Percentiles rank a stretch among this genome's conserved stretches.
These are phyloP conservation scores for Lagenorhynchus albirostris DNA, from an alignment of 2,113 vertebrate species.

Conservation along the genomic window DNA sequence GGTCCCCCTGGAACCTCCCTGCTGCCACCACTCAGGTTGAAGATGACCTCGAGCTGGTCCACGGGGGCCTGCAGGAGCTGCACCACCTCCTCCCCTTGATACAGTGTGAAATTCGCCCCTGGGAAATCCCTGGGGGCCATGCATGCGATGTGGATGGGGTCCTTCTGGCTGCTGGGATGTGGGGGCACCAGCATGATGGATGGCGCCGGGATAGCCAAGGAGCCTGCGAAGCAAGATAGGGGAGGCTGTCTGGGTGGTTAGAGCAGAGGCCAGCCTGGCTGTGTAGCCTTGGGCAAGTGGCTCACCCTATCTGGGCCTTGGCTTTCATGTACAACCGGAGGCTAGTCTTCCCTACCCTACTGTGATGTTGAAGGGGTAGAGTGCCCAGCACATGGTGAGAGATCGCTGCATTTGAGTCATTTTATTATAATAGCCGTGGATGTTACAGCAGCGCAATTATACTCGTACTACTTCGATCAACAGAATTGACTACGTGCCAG, in stretches of 20 bases:
- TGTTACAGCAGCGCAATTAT: not conserved
- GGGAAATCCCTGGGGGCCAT: slow-evolving; percentile 26
- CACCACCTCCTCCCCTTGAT: not conserved
- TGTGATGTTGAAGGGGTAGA: not conserved
- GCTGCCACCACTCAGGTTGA: slow-evolving; percentile 17
- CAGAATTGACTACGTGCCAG: not conserved
- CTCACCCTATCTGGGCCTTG: not conserved
- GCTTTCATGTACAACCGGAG: not conserved
- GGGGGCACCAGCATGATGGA: slow-evolving; percentile 57
- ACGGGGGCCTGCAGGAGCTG: slow-evolving; percentile 49
- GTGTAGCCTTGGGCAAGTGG: not conserved
- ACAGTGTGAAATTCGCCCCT: slow-evolving; percentile 66
- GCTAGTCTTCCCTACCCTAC: too few relatives aligned
- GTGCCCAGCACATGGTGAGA: not conserved
- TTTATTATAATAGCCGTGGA: not conserved
- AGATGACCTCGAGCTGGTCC: slow-evolving; percentile 20
- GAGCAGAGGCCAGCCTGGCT: not conserved
- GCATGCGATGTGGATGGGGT: slow-evolving; percentile 59
- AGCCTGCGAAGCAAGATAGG: slow-evolving; percentile 3
- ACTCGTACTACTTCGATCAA: not conserved
- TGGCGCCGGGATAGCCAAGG: slow-evolving; percentile 59
- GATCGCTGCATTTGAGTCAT: not conserved
- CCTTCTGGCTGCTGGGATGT: slow-evolving; percentile 57
- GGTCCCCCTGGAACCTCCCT: not conserved
- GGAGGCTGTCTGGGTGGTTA: too few relatives aligned